Evolutionary conservation across 1,140 invertebrate species (phyloP).

Genomic region (Saxidomus purpurata): DNA sequence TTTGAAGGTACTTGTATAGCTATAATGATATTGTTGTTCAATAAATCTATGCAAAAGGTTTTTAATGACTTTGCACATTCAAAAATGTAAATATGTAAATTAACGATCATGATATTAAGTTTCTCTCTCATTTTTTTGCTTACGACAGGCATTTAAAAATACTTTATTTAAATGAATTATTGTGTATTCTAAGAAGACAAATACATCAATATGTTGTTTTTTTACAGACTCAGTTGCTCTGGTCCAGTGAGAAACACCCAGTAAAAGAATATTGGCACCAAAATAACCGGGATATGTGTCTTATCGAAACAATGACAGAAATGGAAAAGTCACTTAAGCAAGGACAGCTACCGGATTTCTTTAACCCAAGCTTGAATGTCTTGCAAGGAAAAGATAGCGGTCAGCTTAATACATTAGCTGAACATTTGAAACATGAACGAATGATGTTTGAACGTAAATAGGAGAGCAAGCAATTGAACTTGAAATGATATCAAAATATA

Average conservation of each 20-base stretch:
- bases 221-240: not conserved
- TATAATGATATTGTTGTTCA: not conserved
- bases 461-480: too few relatives aligned
- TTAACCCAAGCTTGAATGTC: not conserved
- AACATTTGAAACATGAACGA: not conserved
- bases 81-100: too few relatives aligned
- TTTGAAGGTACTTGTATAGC: not conserved
- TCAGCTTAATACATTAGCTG: not conserved
- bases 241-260: conserved; percentile 3
- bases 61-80: too few relatives aligned
- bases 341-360: not conserved
- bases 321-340: not conserved
- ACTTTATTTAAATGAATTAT: too few relatives aligned
- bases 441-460: not conserved
- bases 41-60: not conserved
- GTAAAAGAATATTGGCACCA: not conserved
- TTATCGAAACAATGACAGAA: not conserved
- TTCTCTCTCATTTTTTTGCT: not conserved
- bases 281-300: not conserved
- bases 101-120: too few relatives aligned
- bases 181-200: too few relatives aligned
- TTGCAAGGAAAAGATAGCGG: not conserved
- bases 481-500: too few relatives aligned
- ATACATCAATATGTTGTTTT: not conserved
- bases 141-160: not conserved